These are phyloP conservation scores for Caenorhabditis uteleia DNA, from an alignment of 2,888 invertebrate species.

Conservation along the genomic window DNA sequence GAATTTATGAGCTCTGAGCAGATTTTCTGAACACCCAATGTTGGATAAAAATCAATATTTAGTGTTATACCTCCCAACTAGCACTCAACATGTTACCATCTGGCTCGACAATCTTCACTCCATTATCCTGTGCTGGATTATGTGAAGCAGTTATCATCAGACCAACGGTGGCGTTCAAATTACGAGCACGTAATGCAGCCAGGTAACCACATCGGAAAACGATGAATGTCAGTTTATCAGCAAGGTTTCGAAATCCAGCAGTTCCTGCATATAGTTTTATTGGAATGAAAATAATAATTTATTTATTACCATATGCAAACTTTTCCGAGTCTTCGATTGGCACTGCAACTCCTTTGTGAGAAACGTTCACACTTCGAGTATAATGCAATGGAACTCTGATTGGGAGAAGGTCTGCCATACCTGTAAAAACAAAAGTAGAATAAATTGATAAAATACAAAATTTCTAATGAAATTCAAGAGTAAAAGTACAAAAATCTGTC, in stretches of 20 bases:
- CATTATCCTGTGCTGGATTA: constrained; percentile 79
- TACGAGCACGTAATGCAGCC: constrained; percentile 82
- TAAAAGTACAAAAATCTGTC: too few species aligned
- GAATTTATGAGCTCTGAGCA: constrained; percentile 54
- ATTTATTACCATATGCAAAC: constrained; percentile 14
- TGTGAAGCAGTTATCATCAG: constrained; percentile 99
- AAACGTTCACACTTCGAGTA: constrained; percentile 16
- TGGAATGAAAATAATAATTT: background rate
- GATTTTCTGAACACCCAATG: constrained; percentile 30
- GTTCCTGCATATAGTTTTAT: too few species aligned
- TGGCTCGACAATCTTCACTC: constrained; percentile 86
- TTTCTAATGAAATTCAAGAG: background rate
- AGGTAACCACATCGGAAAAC: constrained; percentile 92
- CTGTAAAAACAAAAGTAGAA: constrained; percentile 13
- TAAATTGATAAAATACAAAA: too few species aligned
- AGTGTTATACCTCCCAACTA: constrained; percentile 81
- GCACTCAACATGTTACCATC: constrained; percentile 93
- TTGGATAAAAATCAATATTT: background rate
- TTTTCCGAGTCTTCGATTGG: constrained; percentile 4
- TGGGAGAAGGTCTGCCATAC: constrained; percentile 27
- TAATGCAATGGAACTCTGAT: constrained; percentile 20
- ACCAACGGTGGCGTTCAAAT: constrained; percentile 77
- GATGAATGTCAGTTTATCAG: constrained; percentile 81
- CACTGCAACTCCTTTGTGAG: background rate
- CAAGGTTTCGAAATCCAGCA: constrained; percentile 59